These are phyloP conservation scores for Rhinoraja longicauda DNA, from an alignment of 2,797 vertebrate genomes.

Conservation along the genomic window DNA sequence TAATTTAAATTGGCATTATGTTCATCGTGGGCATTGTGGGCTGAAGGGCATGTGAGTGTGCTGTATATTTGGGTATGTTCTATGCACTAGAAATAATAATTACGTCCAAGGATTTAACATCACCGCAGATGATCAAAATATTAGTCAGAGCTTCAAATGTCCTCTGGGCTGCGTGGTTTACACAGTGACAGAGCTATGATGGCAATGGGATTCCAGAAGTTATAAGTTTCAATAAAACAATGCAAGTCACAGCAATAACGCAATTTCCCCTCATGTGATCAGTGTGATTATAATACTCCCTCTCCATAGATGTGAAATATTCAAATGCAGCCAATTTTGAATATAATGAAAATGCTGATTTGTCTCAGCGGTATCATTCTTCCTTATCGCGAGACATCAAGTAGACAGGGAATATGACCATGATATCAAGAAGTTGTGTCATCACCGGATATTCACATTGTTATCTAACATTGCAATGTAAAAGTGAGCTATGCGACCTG, in stretches of 20 bases:
- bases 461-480: background rate
- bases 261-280: background rate
- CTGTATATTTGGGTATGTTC: too few relatives aligned
- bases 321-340: background rate
- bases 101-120: background rate
- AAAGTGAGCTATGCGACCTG: background rate
- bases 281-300: background rate
- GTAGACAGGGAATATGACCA: background rate
- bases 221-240: background rate
- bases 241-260: constrained; percentile 8
- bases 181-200: background rate
- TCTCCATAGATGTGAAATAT: background rate
- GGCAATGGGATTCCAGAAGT: background rate
- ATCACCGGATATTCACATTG: background rate
- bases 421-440: background rate
- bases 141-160: background rate
- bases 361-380: background rate
- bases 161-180: background rate
- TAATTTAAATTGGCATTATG: too few relatives aligned
- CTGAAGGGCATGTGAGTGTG: too few relatives aligned
- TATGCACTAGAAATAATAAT: background rate
- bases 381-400: background rate
- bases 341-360: background rate
- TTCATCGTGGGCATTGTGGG: too few relatives aligned
- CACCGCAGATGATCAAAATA: background rate